These are phyloP conservation scores for Drosophila ustulata DNA, from an alignment of 2,888 invertebrate genomes.

Conservation along the genomic window DNA sequence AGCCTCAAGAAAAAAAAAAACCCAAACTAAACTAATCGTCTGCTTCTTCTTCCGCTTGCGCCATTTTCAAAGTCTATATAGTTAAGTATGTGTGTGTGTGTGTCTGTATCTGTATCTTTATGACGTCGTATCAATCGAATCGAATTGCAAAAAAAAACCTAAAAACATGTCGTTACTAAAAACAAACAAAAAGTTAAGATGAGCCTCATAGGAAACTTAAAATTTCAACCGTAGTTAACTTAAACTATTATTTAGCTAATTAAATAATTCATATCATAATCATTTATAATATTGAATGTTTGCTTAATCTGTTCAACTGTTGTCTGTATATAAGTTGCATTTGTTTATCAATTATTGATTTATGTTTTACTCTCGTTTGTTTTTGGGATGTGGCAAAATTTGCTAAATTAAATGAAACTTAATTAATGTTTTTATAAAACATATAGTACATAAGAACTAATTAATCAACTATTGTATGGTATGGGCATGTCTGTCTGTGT, in stretches of 20 bases:
- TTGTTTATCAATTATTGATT: slow-evolving; percentile 19
- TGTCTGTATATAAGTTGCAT: slow-evolving; percentile 15
- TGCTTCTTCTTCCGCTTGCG: slow-evolving; percentile 15
- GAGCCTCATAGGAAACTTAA: slow-evolving; percentile 85
- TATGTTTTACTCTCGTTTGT: slow-evolving; percentile 23
- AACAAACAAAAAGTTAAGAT: slow-evolving; percentile 70
- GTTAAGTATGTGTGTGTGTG: slow-evolving; percentile 3
- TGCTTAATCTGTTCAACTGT: slow-evolving; percentile 13
- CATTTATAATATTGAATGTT: neutral
- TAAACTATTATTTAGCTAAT: slow-evolving; percentile 80
- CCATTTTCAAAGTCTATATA: slow-evolving; percentile 29
- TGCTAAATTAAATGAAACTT: slow-evolving; percentile 61
- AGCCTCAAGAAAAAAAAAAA: slow-evolving; percentile 25
- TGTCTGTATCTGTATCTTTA: slow-evolving; percentile 8
- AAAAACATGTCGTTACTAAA: slow-evolving; percentile 16
- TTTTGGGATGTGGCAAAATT: slow-evolving; percentile 55
- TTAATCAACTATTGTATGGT: slow-evolving; percentile 24
- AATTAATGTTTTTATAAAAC: slow-evolving; percentile 50
- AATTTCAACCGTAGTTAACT: slow-evolving; percentile 83
- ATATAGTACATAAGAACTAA: slow-evolving; percentile 34
- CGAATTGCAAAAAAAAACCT: slow-evolving; percentile 25
- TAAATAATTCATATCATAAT: slow-evolving; percentile 30
- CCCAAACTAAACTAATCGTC: slow-evolving; percentile 7
- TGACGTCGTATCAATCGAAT: slow-evolving; percentile 15
- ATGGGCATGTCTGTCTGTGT: slow-evolving; percentile 10